Evolutionary conservation across 2,113 vertebrate species (phyloP).

Genomic region (Osmerus eperlanus): DNA sequence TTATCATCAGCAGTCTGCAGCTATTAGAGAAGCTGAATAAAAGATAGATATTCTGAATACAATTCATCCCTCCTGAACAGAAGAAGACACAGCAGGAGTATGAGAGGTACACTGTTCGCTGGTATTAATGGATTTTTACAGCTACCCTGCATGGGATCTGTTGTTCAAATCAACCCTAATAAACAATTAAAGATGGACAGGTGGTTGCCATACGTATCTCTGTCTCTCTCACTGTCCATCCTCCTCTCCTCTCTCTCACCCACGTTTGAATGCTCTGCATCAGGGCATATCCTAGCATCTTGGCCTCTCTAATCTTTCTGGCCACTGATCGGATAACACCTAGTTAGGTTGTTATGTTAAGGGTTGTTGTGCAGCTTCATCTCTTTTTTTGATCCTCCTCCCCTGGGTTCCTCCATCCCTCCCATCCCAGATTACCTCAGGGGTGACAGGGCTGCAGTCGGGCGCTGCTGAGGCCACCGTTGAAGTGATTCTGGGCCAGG

Average conservation of each 20-base stretch:
- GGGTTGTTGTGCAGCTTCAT: neutral
- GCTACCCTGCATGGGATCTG: slow-evolving; percentile 10
- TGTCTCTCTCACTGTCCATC: neutral
- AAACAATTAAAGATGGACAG: slow-evolving; percentile 30
- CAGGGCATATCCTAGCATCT: neutral
- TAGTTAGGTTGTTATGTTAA: too few relatives aligned
- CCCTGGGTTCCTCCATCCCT: slow-evolving; percentile 6
- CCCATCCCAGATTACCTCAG: slow-evolving; percentile 71
- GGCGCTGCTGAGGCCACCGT: slow-evolving; percentile 68
- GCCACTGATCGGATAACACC: too few relatives aligned
- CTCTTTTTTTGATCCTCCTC: neutral
- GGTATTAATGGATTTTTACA: slow-evolving; percentile 38
- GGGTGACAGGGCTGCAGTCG: slow-evolving; percentile 78
- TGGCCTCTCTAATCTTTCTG: too few relatives aligned
- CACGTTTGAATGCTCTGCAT: neutral
- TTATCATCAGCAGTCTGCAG: slow-evolving; percentile 17
- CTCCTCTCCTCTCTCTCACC: neutral
- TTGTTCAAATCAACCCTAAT: slow-evolving; percentile 35
- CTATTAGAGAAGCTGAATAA: slow-evolving; percentile 50
- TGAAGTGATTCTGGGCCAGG: slow-evolving; percentile 83
- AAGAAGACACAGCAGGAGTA: slow-evolving; percentile 37
- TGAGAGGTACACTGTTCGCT: slow-evolving; percentile 28
- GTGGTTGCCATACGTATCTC: neutral
- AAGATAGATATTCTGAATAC: slow-evolving; percentile 47
- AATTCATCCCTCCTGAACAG: slow-evolving; percentile 29